Conservation (phyloP, 2,888 invertebrate genomes). For the Bellardia pandia region DNA sequence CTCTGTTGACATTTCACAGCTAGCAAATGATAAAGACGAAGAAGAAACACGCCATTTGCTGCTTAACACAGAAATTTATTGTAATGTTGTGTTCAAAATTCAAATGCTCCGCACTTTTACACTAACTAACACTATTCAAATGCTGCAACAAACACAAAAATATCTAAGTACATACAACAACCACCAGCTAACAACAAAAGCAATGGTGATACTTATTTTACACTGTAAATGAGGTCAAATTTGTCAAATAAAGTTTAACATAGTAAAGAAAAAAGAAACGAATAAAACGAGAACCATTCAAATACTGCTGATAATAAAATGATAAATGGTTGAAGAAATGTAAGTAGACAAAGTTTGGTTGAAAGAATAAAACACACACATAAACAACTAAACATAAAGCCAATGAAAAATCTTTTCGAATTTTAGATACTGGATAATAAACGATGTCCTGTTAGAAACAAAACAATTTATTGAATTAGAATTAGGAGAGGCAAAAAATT, state of each 20-base stretch:
- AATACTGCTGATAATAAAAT: constrained; percentile 73
- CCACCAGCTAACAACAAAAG: constrained; percentile 39
- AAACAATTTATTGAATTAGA: constrained; percentile 25
- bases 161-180: not conserved
- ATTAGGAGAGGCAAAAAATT: not conserved
- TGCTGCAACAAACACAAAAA: constrained; percentile 9
- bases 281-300: constrained; percentile 56
- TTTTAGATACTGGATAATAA: not conserved
- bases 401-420: not conserved
- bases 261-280: constrained; percentile 29
- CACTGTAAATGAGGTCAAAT: constrained; percentile 71
- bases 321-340: constrained; percentile 64
- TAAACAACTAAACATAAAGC: not conserved
- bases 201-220: constrained; percentile 68
- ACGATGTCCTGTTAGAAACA: not conserved
- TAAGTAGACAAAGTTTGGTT: constrained; percentile 44
- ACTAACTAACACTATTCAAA: constrained; percentile 24
- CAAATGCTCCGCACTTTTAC: constrained; percentile 24
- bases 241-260: constrained; percentile 72
- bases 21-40: constrained; percentile 9
- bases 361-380: constrained; percentile 7
- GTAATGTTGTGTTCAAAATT: constrained; percentile 32
- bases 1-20: not conserved
- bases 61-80: constrained; percentile 59
- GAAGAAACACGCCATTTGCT: constrained; percentile 6